A percentile compares a stretch with the other conserved stretches of the same genome.
Evolutionary conservation across 2,113 vertebrate genomes (phyloP).

Genomic region (Zosterops lateralis): DNA sequence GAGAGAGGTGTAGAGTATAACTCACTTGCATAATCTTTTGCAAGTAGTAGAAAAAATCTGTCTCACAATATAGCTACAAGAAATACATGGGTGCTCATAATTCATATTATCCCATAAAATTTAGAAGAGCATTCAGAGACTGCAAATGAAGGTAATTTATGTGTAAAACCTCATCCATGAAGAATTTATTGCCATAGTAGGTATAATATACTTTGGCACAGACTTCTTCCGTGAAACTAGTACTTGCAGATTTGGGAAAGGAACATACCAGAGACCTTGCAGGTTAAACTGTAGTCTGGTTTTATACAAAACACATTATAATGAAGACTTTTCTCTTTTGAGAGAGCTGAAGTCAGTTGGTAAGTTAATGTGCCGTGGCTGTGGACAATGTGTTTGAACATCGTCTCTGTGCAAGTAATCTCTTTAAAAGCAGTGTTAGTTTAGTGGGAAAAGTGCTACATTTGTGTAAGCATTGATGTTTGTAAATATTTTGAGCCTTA

Average conservation of each 20-base stretch:
- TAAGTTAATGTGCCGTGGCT: not conserved
- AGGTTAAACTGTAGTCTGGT: conserved; percentile 5
- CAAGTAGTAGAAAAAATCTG: not conserved
- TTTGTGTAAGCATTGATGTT: not conserved
- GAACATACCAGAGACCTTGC: not conserved
- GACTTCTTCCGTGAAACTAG: conserved; percentile 4
- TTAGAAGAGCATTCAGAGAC: conserved; percentile 43
- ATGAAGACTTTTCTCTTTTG: not conserved
- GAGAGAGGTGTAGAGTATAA: not conserved
- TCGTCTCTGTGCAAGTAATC: not conserved
- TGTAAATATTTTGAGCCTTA: not conserved
- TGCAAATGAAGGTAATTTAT: conserved; percentile 55
- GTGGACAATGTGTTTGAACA: not conserved
- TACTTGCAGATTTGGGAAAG: conserved; percentile 3
- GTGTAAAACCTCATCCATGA: conserved; percentile 54
- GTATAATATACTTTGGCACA: conserved; percentile 51
- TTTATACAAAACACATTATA: not conserved
- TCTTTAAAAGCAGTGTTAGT: not conserved
- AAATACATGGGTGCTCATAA: conserved; percentile 32
- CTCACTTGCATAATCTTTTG: not conserved
- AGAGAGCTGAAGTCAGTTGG: not conserved
- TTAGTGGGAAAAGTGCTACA: not conserved
- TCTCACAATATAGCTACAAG: conserved; percentile 1
- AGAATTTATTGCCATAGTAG: conserved; percentile 61
- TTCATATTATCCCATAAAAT: conserved; percentile 51